phyloP scores from a whole-genome alignment of 2,797 vertebrate species.

The Phrynocephalus forsythii region DNA sequence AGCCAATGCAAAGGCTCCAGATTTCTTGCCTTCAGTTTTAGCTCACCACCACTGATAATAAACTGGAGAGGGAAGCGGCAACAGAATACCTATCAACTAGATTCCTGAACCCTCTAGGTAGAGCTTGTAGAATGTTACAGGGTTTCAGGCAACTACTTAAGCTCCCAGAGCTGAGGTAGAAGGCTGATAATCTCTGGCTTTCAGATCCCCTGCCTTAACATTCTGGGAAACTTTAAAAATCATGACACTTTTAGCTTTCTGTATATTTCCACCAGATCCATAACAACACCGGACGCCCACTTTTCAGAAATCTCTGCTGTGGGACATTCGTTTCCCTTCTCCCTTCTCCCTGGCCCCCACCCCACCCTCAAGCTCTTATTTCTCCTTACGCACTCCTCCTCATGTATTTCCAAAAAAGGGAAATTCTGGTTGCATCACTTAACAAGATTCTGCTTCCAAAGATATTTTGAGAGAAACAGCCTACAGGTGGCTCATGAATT shows the following conservation, averaged over 20 bases:
- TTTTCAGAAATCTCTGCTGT: background rate
- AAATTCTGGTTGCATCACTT: background rate
- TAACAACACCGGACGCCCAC: no score
- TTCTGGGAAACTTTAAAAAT: slow-evolving; percentile 4
- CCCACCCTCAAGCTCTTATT: background rate
- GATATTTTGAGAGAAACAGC: background rate
- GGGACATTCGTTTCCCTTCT: background rate
- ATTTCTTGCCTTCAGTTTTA: background rate
- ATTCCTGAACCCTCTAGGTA: background rate
- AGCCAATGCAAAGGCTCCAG: rapidly evolving
- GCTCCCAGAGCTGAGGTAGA: background rate
- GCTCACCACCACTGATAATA: background rate
- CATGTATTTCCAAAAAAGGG: no score
- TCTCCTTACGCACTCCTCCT: background rate
- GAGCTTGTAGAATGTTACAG: no score
- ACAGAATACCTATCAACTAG: background rate
- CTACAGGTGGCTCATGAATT: slow-evolving; percentile 40
- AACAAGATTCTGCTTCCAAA: background rate
- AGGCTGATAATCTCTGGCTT: background rate
- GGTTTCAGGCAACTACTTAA: background rate
- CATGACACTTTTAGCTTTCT: background rate
- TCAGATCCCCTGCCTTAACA: background rate
- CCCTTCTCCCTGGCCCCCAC: background rate
- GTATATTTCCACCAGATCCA: background rate
- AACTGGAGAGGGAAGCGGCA: background rate